phyloP scores from a whole-genome alignment of 2,797 vertebrate species.

The Masticophis lateralis region DNA sequence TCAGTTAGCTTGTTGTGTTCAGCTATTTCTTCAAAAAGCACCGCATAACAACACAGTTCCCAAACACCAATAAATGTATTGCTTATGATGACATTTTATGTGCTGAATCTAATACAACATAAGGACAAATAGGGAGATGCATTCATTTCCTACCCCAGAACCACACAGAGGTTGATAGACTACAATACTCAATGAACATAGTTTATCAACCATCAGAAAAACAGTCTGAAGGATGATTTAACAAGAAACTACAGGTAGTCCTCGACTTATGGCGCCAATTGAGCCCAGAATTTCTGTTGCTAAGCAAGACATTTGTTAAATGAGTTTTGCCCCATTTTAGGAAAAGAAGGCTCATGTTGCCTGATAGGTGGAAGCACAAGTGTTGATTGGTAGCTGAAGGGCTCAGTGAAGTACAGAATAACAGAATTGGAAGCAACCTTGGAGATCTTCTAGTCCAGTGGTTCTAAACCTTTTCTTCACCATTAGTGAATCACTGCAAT shows the following conservation, averaged over 20 bases:
- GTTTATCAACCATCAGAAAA: background rate
- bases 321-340: no score
- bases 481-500: no score
- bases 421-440: no score
- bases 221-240: background rate
- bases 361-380: no score
- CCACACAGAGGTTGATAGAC: background rate
- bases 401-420: no score
- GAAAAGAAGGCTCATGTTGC: no score
- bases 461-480: no score
- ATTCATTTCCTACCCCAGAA: background rate
- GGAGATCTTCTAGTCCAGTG: no score
- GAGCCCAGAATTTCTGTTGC: no score
- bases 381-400: no score
- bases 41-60: background rate
- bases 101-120: background rate
- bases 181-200: background rate
- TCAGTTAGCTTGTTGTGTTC: conserved; percentile 18
- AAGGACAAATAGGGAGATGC: background rate
- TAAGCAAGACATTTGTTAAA: no score
- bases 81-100: background rate
- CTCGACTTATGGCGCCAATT: no score
- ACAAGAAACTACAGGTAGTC: background rate
- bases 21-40: background rate
- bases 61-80: background rate